Percentiles rank a stretch among this genome's conserved stretches.
Evolutionary conservation across 2,113 vertebrate genomes (phyloP).

Genomic region (Willisornis vidua): DNA sequence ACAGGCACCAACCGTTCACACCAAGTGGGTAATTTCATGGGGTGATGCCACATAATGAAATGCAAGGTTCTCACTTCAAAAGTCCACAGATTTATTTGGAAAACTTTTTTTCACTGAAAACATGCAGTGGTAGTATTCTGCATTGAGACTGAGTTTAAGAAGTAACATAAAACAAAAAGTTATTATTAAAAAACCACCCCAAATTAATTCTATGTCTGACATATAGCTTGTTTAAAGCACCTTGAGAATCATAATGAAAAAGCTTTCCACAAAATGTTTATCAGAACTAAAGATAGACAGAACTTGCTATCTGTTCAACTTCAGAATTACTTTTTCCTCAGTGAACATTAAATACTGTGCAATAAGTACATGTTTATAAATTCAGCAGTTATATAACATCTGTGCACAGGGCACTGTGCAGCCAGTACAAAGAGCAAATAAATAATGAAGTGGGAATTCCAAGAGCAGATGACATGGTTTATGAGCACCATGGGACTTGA

Average conservation of each 20-base stretch:
- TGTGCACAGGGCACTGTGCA: neutral
- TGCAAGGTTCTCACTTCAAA: neutral
- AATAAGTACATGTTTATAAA: neutral
- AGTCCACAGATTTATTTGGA: constrained; percentile 18
- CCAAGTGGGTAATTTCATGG: neutral
- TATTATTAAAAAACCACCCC: neutral
- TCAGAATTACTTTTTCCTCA: neutral
- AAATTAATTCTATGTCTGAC: neutral
- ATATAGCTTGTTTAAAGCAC: constrained; percentile 51
- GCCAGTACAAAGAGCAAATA: constrained; percentile 27
- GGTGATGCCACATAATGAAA: neutral
- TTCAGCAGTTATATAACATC: neutral
- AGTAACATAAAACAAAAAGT: neutral
- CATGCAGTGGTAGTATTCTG: constrained; percentile 19
- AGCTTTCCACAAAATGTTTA: constrained; percentile 24
- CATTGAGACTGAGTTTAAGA: neutral
- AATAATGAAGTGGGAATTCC: neutral
- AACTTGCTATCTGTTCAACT: neutral
- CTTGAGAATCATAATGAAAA: constrained; percentile 21
- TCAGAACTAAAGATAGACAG: constrained; percentile 20
- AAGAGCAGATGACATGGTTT: neutral
- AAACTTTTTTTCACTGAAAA: neutral
- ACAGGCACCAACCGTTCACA: neutral
- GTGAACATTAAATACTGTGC: neutral
- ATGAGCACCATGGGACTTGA: neutral